Conservation (phyloP, 2,888 invertebrate genomes). For the Drosophila helvetica region DNA sequence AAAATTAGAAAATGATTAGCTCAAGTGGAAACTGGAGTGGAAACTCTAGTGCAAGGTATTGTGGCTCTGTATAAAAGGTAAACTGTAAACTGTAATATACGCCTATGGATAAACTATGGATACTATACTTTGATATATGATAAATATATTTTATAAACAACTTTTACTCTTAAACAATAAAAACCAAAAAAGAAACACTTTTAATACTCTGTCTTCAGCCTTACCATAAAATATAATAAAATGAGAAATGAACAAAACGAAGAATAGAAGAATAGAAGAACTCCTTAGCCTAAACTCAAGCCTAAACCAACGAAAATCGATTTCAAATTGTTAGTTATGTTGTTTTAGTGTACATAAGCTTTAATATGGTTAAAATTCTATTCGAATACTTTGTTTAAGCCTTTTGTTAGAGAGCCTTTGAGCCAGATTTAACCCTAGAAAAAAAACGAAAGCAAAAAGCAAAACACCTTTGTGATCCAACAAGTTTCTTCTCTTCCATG, state of each 20-base stretch:
- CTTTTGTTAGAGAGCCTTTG: slow-evolving; percentile 55
- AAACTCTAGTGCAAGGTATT: neutral
- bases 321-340: slow-evolving; percentile 66
- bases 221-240: slow-evolving; percentile 50
- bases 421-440: slow-evolving; percentile 14
- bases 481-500: slow-evolving; percentile 75
- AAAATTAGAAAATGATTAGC: slow-evolving; percentile 45
- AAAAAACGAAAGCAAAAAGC: slow-evolving; percentile 34
- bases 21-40: slow-evolving; percentile 42
- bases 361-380: slow-evolving; percentile 51
- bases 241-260: slow-evolving; percentile 39
- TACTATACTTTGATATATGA: slow-evolving; percentile 72
- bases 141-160: slow-evolving; percentile 74
- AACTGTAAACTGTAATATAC: slow-evolving; percentile 65
- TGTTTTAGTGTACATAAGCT: slow-evolving; percentile 69
- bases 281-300: slow-evolving; percentile 41
- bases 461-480: slow-evolving; percentile 73
- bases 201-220: slow-evolving; percentile 78
- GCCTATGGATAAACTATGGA: slow-evolving; percentile 51
- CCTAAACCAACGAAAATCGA: slow-evolving; percentile 50
- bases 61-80: slow-evolving; percentile 59
- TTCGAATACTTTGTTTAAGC: slow-evolving; percentile 44
- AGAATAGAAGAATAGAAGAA: slow-evolving; percentile 21
- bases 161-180: slow-evolving; percentile 70
- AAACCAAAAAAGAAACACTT: slow-evolving; percentile 45